Base-by-base conservation (phyloP, 2,797 vertebrate species). In the Sebastes hubbsi region DNA sequence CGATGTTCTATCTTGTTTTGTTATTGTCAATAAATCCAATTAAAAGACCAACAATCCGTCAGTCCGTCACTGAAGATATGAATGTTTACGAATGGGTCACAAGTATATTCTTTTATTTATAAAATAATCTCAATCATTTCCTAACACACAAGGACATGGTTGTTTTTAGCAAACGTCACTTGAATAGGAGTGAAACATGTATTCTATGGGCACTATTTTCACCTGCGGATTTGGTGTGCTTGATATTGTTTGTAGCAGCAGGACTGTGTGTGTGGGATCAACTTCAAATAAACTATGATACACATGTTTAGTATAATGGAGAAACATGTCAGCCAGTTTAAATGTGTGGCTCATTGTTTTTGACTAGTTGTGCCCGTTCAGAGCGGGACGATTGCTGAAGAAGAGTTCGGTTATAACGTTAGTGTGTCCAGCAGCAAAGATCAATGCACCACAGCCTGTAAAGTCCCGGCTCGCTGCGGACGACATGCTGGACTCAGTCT, bases 271-370 rank as follows among this genome's bases (percentile, higher is more conserved):
- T 52, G 49, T 20, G 8, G 46, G 16, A 52, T 52, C 20, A 52
- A 20, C 49, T n/a, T 0, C 20, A 52, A 9, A 52, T 52, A 52
- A 52, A n/a, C 49, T 52, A 52, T 52, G 0, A 52, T 46, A 46
- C 6, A 0, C 16, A 46, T 8, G 6, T 46, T 46, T 46, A 46
- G 0, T 46, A 18, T 18, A 46, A 46, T 18, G 6, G 7, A 46
- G 42, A 0, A 46, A 46, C 16, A 46, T n/a, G 49, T 20, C 20
- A 52, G 20, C 18, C 18, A 52, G 7, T 52, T 0, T 52, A 52
- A 52, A 0, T 0, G 16, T 46, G 42, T 46, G 42, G 6, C 42
- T 46, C 49, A 52, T n/a, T 0, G 0, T 20, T 52, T 52, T 52
- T 52, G 8, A 52, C 42, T 18, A 46, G 16, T 46, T 18, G 42